Base-by-base conservation (phyloP, 2,888 invertebrate genomes). In the Pandemis cinnamomeana region DNA sequence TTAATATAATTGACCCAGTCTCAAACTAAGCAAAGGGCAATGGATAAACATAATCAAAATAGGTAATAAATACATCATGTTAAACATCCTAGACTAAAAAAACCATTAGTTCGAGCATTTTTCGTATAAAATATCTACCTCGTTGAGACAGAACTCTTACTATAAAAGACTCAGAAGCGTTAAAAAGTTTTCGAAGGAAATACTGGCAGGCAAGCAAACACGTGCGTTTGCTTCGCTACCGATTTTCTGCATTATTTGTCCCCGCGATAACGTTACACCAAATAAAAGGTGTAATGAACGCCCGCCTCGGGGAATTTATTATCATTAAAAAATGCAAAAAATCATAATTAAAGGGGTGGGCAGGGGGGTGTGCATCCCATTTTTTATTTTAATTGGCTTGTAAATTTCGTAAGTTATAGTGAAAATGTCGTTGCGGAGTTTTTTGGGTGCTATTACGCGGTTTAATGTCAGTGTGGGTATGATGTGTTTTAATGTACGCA, bases 321-420 rank as follows among this genome's bases (percentile, higher is more conserved):
- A 90, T 91, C 92, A 91, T 92, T 91, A 91, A 92, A 93, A 93
- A 92, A 91, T 88, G 91, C 88, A 91, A 91, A 93, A 92, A 92
- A 92, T 87, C 88, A 91, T 93, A 91, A 93, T 93, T 89, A 92
- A 92, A 91, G 89, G 91, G 93, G 91, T 88, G 91, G 89, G 11
- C 6, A 79, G 83, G 83, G 85, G 88, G 84, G 90, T 20, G 87
- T 88, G 91, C 87, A 87, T 87, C 89, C 88, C 91, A 91, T 92
- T 92, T 92, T 93, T 92, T 91, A 93, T 89, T 91, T 91, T 92
- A 93, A 92, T 93, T 92, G 92, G 89, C 91, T 90, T 92, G 92
- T 93, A 91, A 92, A 93, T 93, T 91, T 89, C 88, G 86, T 89
- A 91, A 93, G 89, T 91, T 93, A 89, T 91, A 91, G 90, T 89